Percentiles rank a stretch among this genome's conserved stretches.
Evolutionary conservation across 2,113 vertebrate species (phyloP).

Genomic region (Vireo altiloquus): DNA sequence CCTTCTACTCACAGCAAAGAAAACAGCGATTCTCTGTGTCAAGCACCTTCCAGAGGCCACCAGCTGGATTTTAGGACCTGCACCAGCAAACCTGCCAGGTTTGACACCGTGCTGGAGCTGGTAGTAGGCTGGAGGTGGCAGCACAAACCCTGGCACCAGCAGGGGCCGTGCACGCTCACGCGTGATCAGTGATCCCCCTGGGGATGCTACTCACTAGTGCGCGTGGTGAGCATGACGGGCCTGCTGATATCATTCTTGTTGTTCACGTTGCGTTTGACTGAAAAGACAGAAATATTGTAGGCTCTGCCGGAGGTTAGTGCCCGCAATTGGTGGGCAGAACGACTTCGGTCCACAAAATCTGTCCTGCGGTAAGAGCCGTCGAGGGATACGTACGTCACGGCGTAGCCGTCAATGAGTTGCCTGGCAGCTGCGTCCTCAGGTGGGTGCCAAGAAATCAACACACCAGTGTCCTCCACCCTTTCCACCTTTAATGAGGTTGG

Average conservation of each 20-base stretch:
- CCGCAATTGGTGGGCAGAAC: slow-evolving; percentile 84
- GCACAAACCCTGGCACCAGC: not conserved
- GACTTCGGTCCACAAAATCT: slow-evolving; percentile 87
- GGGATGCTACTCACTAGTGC: slow-evolving; percentile 84
- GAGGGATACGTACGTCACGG: slow-evolving; percentile 86
- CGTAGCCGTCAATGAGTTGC: slow-evolving; percentile 87
- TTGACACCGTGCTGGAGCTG: not conserved
- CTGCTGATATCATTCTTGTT: slow-evolving; percentile 92
- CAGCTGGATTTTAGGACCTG: not conserved
- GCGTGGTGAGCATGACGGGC: slow-evolving; percentile 83
- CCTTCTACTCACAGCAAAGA: slow-evolving; percentile 19
- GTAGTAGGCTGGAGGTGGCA: not conserved
- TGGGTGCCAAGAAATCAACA: slow-evolving; percentile 91
- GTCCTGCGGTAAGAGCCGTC: slow-evolving; percentile 84
- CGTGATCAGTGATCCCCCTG: not conserved
- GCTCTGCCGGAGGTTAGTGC: slow-evolving; percentile 85
- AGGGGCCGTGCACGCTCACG: not conserved
- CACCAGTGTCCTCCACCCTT: slow-evolving; percentile 88
- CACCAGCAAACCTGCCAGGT: not conserved
- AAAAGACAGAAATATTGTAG: slow-evolving; percentile 97
- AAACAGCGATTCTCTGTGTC: not conserved
- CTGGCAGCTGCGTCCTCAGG: slow-evolving; percentile 74
- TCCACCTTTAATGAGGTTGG: slow-evolving; percentile 90
- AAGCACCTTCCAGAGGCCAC: not conserved
- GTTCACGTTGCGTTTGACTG: slow-evolving; percentile 89